Base-by-base conservation (phyloP, 2,797 vertebrate genomes). In the Propithecus perrieri region DNA sequence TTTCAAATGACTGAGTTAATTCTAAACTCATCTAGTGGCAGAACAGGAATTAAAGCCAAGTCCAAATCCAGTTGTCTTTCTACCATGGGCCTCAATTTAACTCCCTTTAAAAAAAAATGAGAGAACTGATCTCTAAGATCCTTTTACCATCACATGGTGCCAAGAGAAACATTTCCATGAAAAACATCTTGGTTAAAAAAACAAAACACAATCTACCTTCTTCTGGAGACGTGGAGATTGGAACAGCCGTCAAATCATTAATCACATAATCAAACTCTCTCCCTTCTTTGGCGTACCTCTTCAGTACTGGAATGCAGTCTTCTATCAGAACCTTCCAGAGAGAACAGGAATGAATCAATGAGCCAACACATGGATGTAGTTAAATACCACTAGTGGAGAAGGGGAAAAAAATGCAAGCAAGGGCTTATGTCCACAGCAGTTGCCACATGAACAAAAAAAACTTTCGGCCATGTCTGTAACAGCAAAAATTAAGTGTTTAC, bases 221-320 rank as follows among this genome's bases (percentile, higher is more conserved):
- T 99, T 99, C 99, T 95, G 99, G 99, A 98, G 99, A 99, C 41
- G 99, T 99, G 86, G 99, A 99, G 98, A 99, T 99, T 41, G 99
- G 99, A 97, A 99, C 99, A 97, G 99, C 99, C 4, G 99, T 99
- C 97, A 99, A 99, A 98, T 99, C 99, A 98, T 99, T 99, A 98
- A 99, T 99, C 97, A 99, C 99, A 83, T 99, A 99, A 98, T 99
- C 99, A 98, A 99, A 99, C 78, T 97, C 99, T 98, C 98, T 99
- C 97, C 99, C 99, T 98, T 99, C 99, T 98, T 99, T 99, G 97
- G 99, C 99, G 97, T 99, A 99, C 98, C 99, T 99, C 99, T 99
- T 99, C 98, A 99, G 98, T 95, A 99, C 99, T 0, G 99, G 99
- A 98, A 99, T 99, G 97, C 99, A 99, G 98, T 99, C 99, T 98